Evolutionary conservation across 2,797 vertebrate species (phyloP).

Genomic region (Okamejei kenojei): DNA sequence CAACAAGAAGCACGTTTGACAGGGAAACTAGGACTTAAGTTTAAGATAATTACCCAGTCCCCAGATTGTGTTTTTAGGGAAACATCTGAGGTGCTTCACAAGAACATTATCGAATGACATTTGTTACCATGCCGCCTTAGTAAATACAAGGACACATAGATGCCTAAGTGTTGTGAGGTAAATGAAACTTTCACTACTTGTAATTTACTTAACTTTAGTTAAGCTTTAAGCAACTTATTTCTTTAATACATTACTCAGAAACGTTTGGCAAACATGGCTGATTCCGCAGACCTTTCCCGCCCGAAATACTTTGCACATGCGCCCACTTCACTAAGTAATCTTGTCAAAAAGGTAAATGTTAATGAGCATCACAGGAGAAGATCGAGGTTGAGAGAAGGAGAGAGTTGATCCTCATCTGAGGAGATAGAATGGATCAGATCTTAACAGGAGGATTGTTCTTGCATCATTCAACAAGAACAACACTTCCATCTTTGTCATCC

Average conservation of each 20-base stretch:
- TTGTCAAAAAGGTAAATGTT: neutral
- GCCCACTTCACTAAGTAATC: too few relatives aligned
- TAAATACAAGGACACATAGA: neutral
- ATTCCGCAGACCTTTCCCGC: too few relatives aligned
- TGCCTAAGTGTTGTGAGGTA: too few relatives aligned
- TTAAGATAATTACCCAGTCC: neutral
- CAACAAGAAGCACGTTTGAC: neutral
- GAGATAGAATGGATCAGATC: neutral
- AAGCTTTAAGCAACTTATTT: too few relatives aligned
- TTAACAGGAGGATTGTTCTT: neutral
- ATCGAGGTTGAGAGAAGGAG: too few relatives aligned
- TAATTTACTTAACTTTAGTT: too few relatives aligned
- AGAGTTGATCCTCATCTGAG: too few relatives aligned
- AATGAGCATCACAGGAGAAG: neutral
- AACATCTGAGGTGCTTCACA: neutral
- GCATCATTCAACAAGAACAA: neutral
- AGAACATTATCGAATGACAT: neutral
- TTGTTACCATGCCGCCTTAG: neutral
- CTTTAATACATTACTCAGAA: too few relatives aligned
- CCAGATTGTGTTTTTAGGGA: neutral
- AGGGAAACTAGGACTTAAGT: neutral
- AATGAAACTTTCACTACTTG: too few relatives aligned
- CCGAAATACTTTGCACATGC: too few relatives aligned
- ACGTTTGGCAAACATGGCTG: too few relatives aligned
- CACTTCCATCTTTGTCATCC: neutral